phyloP scores from a whole-genome alignment of 1,140 invertebrate species.

The Antheraea mylitta region DNA sequence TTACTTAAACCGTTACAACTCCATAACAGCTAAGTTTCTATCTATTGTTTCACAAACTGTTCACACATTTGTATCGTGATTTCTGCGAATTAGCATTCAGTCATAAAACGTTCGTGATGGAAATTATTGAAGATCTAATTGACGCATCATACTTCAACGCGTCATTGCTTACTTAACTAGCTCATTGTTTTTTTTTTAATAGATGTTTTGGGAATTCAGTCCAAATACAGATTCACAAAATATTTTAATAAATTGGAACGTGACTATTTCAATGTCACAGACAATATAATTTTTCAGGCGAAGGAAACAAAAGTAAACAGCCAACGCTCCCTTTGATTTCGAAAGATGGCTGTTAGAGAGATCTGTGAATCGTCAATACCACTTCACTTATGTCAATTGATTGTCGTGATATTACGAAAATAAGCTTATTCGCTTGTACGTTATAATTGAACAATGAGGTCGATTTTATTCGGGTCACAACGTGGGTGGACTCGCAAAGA shows the following conservation, averaged over 20 bases:
- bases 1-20: neutral
- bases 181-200: neutral
- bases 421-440: constrained; percentile 15
- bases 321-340: neutral
- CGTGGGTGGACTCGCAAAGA: constrained; percentile 40
- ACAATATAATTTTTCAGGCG: neutral
- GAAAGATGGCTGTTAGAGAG: constrained; percentile 1
- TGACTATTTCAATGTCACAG: neutral
- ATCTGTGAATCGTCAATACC: constrained; percentile 10
- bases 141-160: constrained; percentile 8
- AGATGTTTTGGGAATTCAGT: neutral
- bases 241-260: neutral
- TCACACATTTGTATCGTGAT: constrained; percentile 13
- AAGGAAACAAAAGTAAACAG: neutral
- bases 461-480: constrained; percentile 42
- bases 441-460: constrained; percentile 43
- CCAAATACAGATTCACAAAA: neutral
- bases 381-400: constrained; percentile 14
- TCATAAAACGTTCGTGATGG: constrained; percentile 13
- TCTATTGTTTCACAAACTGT: constrained; percentile 9
- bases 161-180: constrained; percentile 8
- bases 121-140: constrained; percentile 12
- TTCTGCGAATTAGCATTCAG: constrained; percentile 10
- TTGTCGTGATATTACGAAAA: constrained; percentile 15
- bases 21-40: neutral